These are phyloP conservation scores for Mormyrus proboscirostris DNA, from an alignment of 2,797 vertebrate species.

Conservation along the genomic window DNA sequence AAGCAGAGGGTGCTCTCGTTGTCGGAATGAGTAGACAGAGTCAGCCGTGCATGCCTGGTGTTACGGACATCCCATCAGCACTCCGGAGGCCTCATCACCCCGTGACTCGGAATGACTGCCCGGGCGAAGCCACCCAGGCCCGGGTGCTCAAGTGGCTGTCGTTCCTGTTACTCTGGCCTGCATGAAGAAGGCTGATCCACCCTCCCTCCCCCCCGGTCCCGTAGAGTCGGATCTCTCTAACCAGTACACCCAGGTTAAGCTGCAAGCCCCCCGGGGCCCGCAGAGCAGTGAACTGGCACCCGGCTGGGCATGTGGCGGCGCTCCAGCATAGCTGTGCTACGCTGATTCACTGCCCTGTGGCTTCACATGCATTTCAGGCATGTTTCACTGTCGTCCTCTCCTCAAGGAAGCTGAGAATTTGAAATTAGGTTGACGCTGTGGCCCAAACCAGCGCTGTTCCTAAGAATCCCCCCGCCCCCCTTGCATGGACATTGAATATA, in stretches of 20 bases:
- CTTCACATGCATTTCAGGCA: slow-evolving; percentile 11
- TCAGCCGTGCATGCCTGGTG: slow-evolving; percentile 57
- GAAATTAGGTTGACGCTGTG: neutral
- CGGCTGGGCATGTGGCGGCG: neutral
- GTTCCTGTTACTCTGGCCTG: slow-evolving; percentile 42
- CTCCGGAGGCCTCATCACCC: neutral
- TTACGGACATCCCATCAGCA: slow-evolving; percentile 12
- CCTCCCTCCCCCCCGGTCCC: neutral
- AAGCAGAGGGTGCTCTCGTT: neutral
- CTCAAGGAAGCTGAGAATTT: neutral
- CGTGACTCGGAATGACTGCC: slow-evolving; percentile 9
- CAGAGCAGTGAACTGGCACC: neutral
- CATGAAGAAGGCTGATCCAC: slow-evolving; percentile 55
- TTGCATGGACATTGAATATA: neutral
- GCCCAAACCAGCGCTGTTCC: neutral
- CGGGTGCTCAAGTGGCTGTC: neutral
- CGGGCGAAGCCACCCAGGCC: neutral
- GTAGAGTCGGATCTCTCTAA: neutral
- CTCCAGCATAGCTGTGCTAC: neutral
- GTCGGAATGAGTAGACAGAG: slow-evolving; percentile 4
- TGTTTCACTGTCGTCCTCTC: neutral
- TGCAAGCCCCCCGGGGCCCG: neutral
- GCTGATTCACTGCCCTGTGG: neutral
- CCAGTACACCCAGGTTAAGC: neutral
- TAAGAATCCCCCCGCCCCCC: neutral